Evolutionary conservation across 1,140 invertebrate species (phyloP).

Genomic region (Riptortus pedestris): DNA sequence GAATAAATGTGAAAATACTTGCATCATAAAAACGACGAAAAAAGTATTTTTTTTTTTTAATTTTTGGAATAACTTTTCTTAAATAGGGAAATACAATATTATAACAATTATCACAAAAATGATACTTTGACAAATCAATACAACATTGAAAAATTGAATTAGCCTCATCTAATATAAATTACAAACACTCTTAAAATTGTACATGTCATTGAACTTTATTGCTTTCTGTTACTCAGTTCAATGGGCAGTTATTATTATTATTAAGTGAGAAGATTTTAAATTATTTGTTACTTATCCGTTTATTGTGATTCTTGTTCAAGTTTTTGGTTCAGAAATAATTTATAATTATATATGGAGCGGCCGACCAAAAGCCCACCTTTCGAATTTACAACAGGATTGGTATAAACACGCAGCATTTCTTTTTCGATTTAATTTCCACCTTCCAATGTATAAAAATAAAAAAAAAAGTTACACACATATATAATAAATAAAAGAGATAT

Average conservation of each 20-base stretch:
- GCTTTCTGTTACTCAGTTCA: conserved; percentile 11
- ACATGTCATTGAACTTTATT: conserved; percentile 10
- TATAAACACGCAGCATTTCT: background rate
- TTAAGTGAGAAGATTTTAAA: background rate
- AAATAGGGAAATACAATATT: background rate
- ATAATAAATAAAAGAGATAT: conserved; percentile 2
- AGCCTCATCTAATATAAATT: conserved; percentile 1
- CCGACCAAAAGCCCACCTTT: background rate
- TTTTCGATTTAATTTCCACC: background rate
- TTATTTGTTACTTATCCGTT: no score
- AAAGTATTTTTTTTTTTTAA: conserved; percentile 6
- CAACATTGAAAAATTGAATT: background rate
- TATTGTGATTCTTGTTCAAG: background rate
- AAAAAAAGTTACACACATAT: background rate
- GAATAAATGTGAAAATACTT: conserved; percentile 19
- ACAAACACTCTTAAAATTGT: conserved; percentile 13
- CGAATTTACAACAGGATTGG: background rate
- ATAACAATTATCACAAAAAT: conserved; percentile 17
- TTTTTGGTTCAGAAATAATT: no score
- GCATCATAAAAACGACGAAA: conserved; percentile 15
- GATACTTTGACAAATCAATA: background rate
- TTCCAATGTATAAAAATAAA: background rate
- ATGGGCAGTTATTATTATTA: background rate
- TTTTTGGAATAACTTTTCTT: background rate
- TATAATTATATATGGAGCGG: no score